phyloP scores from a whole-genome alignment of 2,888 invertebrate species.

The Minunthozetes semirufus region DNA sequence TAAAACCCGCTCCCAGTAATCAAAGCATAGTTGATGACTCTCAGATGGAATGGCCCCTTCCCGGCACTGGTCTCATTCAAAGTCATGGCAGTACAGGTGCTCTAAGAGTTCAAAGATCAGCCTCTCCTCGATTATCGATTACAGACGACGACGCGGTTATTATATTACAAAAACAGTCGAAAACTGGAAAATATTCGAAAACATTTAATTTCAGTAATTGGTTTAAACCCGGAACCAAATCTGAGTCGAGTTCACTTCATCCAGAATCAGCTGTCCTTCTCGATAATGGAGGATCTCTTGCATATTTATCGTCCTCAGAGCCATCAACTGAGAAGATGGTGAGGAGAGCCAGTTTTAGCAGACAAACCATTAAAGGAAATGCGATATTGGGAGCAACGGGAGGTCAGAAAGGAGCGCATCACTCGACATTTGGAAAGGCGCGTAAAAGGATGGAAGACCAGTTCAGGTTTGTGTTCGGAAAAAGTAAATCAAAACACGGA shows the following conservation, averaged over 20 bases:
- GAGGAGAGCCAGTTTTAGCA: constrained; percentile 43
- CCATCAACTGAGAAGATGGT: constrained; percentile 41
- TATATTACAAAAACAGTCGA: constrained; percentile 4
- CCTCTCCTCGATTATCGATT: constrained; percentile 44
- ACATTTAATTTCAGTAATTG: constrained; percentile 31
- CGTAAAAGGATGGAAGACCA: constrained; percentile 82
- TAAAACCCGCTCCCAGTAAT: constrained; percentile 43
- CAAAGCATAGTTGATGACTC: constrained; percentile 39
- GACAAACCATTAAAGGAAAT: constrained; percentile 36
- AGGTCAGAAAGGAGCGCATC: background rate
- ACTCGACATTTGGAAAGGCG: constrained; percentile 61
- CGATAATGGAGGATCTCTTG: background rate
- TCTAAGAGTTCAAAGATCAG: constrained; percentile 41
- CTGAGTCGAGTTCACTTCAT: constrained; percentile 12
- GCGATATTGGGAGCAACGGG: constrained; percentile 43
- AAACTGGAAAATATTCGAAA: constrained; percentile 7
- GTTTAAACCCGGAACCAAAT: constrained; percentile 27
- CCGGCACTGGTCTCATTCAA: constrained; percentile 6
- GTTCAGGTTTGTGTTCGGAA: constrained; percentile 54
- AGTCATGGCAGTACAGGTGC: constrained; percentile 40
- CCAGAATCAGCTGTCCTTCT: constrained; percentile 8
- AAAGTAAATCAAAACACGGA: constrained; percentile 72
- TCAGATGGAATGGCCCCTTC: constrained; percentile 33
- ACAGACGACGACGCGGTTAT: constrained; percentile 44
- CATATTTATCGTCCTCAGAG: constrained; percentile 4